Evolutionary conservation across 2,888 invertebrate species (phyloP), one percentile per base, ranked within the genome.

Genomic region (Stramonita haemastoma): DNA sequence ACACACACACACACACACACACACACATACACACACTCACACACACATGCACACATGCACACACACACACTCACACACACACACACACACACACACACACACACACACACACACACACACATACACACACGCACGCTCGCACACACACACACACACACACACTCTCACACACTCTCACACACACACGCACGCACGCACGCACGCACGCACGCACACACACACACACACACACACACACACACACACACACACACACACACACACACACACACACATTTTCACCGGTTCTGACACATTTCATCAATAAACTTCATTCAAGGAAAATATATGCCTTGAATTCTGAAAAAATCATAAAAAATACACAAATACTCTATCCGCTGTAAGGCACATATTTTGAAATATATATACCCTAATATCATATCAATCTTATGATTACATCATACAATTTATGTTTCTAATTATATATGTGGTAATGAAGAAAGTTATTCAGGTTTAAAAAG

Each of bases 181-280:
- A 29, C 77, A 77, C 77, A 29, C 77, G 29, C 77, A 29, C 77
- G 29, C 77, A 77, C 77, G 29, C 77, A 29, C 77, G 29, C 77
- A 77, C 77, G 19, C 77, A 77, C 77, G 29, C 77, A 77, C 77
- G 29, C 77, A 77, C 77, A 77, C 77, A 77, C 77, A 77, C 77
- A 77, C 32, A 77, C 77, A 77, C 32, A 77, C 77, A 77, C 77
- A 77, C 77, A 77, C 77, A 29, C 77, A 29, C 77, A 77, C 77
- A 29, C 77, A 77, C 77, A 29, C 77, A 29, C 77, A 1, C 77
- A 29, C 77, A 77, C 77, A 29, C 77, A 29, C 29, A 29, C 29
- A n/a, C 29, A 29, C 77, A 77, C 29, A 2, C 29, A 77, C n/a
- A n/a, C n/a, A n/a, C n/a, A n/a, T n/a, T n/a, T n/a, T n/a, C n/a